Conservation (phyloP, 2,113 vertebrate species). For the Myrmophylax atrothorax region DNA sequence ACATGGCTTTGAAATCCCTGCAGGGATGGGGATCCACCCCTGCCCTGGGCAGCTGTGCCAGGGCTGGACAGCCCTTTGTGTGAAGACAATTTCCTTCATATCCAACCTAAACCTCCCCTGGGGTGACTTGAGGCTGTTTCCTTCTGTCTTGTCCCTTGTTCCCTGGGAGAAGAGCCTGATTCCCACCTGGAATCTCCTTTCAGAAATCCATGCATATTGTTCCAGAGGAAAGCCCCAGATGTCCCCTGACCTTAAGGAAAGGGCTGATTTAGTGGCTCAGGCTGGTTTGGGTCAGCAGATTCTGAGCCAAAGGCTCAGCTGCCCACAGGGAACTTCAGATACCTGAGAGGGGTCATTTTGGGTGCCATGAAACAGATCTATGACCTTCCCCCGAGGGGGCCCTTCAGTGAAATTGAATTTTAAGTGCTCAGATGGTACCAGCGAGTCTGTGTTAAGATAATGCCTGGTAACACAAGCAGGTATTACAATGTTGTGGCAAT, state of each 20-base stretch:
- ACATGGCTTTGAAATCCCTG: too few relatives aligned
- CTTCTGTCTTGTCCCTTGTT: background rate
- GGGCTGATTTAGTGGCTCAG: background rate
- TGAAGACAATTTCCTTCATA: too few relatives aligned
- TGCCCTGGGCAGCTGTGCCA: background rate
- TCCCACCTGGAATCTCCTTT: background rate
- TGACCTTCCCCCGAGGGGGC: background rate
- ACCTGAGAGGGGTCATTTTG: background rate
- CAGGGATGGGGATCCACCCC: background rate
- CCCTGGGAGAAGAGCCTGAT: background rate
- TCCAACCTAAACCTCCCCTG: background rate
- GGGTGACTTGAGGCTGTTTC: accelerated
- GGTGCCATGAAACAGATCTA: background rate
- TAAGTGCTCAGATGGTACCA: background rate
- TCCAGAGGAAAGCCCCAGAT: background rate
- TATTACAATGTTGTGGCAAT: background rate
- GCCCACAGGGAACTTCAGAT: background rate
- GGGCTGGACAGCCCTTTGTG: background rate
- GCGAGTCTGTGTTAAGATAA: background rate
- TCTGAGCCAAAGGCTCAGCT: background rate
- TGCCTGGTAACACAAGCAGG: background rate
- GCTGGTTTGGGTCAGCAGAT: background rate
- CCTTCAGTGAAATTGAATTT: background rate
- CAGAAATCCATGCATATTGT: accelerated
- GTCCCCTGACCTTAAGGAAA: background rate